Base-by-base conservation (phyloP, 2,888 invertebrate species). In the Arge pagana region DNA sequence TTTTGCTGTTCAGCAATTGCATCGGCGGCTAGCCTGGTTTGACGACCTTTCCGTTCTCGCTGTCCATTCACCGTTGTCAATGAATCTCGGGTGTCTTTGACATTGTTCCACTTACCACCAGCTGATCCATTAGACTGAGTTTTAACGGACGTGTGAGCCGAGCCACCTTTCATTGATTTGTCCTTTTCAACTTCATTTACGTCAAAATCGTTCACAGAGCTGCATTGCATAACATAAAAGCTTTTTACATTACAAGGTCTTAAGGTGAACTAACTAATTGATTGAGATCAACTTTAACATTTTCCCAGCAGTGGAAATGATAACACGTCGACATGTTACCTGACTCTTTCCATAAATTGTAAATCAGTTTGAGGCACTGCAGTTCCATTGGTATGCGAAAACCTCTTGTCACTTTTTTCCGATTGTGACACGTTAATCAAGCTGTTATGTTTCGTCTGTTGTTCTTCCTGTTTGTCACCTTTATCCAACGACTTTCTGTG, bases 401-500 rank as follows among this genome's bases (percentile, higher is more conserved):
- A 78, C 60, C 69, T 76, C 57, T 77, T 77, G 54, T 76, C 74
- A 62, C 63, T 73, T 60, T 74, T 76, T 35, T 74, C 72, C 48
- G 69, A 61, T 51, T 72, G 71, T 55, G 71, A 72, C 36, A 65
- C 58, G 63, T 65, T 74, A 53, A 65, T 65, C 50, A 61, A 51
- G 61, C 64, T 74, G 57, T 71, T 70, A 64, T 70, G 72, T 59
- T 63, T 71, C 57, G 70, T 74, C 52, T 69, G 69, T 28, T 75
- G 74, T 54, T 77, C 72, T 53, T 68, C 70, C 30, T 58, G 53
- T 53, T 76, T 78, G 50, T 79, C 79, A 53, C 76, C 75, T 66
- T 80, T 81, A 53, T 81, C 81, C 49, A 79, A 65, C 26, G 79
- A 80, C 67, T 82, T 83, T 73, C 81, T 81, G 69, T 82, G 81